Evolutionary conservation across 2,888 invertebrate genomes (phyloP).

Genomic region (Trachelus iudaicus): DNA sequence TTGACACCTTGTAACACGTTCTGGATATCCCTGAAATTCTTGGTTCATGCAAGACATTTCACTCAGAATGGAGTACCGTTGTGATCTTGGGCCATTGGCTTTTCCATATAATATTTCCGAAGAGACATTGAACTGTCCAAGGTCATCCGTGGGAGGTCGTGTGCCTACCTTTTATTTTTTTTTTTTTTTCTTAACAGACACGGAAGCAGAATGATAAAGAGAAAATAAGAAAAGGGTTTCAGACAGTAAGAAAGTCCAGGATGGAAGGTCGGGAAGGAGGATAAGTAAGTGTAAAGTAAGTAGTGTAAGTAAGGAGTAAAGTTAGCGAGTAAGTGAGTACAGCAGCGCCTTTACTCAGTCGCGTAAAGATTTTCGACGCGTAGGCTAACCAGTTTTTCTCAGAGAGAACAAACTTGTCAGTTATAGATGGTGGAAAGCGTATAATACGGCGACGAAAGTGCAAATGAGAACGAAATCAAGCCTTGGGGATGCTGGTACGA

Average conservation of each 20-base stretch:
- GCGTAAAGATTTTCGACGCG: slow-evolving; percentile 36
- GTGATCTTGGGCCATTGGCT: too few relatives aligned
- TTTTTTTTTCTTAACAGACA: too few relatives aligned
- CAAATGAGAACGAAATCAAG: slow-evolving; percentile 38
- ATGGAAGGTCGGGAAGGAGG: slow-evolving; percentile 25
- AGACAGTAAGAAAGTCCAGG: slow-evolving; percentile 6
- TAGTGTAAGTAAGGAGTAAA: too few relatives aligned
- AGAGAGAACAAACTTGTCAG: not conserved
- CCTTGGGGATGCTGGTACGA: slow-evolving; percentile 12
- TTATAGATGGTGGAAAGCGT: not conserved
- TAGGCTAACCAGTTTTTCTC: slow-evolving; percentile 45
- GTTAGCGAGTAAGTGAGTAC: too few relatives aligned
- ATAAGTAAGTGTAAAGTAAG: slow-evolving; percentile 16
- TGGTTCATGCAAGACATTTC: too few relatives aligned
- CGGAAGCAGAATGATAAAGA: not conserved
- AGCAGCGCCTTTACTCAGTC: too few relatives aligned
- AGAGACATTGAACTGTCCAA: slow-evolving; percentile 29
- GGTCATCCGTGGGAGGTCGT: slow-evolving; percentile 25
- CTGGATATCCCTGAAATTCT: too few relatives aligned
- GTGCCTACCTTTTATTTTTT: not conserved
- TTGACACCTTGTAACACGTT: too few relatives aligned
- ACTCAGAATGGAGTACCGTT: too few relatives aligned
- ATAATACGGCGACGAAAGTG: slow-evolving; percentile 40
- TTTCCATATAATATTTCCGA: too few relatives aligned
- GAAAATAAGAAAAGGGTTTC: not conserved